phyloP scores from a whole-genome alignment of 2,797 vertebrate genomes.

The Bovichtus variegatus region DNA sequence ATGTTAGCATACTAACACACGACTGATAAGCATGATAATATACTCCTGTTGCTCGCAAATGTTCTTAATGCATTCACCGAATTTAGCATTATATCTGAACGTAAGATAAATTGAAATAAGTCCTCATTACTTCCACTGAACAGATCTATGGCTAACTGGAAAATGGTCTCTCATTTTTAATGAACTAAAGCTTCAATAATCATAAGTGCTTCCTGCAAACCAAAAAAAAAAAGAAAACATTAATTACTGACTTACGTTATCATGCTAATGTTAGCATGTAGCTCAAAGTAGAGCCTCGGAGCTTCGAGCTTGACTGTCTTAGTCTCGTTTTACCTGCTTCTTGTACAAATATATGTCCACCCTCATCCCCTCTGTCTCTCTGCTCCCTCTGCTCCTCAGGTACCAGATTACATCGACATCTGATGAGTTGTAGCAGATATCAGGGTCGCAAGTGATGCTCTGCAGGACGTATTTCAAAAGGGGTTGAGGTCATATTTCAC shows the following conservation, averaged over 20 bases:
- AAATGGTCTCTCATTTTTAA: background rate
- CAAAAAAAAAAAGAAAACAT: background rate
- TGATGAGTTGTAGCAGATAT: slow-evolving; percentile 88
- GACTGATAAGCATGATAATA: background rate
- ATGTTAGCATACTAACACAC: background rate
- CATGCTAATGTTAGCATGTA: background rate
- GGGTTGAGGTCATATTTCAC: slow-evolving; percentile 91
- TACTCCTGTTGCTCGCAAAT: background rate
- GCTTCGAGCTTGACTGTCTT: background rate
- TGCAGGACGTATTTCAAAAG: slow-evolving; percentile 87
- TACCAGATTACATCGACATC: slow-evolving; percentile 83
- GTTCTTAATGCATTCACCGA: background rate
- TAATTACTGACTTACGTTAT: background rate
- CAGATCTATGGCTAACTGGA: background rate
- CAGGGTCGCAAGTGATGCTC: slow-evolving; percentile 84
- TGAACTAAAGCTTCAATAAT: too few relatives aligned
- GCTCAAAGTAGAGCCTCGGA: background rate
- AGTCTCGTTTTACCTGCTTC: background rate
- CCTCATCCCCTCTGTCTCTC: background rate
- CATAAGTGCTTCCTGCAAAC: too few relatives aligned
- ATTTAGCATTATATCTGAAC: background rate
- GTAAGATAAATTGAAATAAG: background rate
- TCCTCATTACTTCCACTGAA: background rate
- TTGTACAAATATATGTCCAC: slow-evolving; percentile 7
- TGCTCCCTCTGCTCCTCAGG: slow-evolving; percentile 50